Conservation (phyloP, 1,140 invertebrate species). For the Varroa destructor region DNA sequence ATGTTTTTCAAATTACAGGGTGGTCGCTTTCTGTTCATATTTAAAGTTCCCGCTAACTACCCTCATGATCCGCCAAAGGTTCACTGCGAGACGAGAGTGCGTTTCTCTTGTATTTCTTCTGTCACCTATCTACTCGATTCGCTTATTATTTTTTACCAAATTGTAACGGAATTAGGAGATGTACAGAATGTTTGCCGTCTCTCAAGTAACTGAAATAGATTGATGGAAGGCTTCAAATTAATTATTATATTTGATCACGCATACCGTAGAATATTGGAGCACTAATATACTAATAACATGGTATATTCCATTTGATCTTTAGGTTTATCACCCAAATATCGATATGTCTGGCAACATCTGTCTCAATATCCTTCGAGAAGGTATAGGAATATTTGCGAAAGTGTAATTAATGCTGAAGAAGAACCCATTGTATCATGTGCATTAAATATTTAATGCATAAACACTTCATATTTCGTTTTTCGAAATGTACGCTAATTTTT, state of each 20-base stretch:
- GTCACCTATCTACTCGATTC: too few species aligned
- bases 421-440: too few species aligned
- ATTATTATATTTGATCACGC: too few species aligned
- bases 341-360: constrained; percentile 89
- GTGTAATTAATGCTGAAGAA: not conserved
- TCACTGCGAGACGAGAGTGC: constrained; percentile 57
- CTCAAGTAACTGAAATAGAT: too few species aligned
- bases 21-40: constrained; percentile 88
- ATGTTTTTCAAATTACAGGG: constrained; percentile 60
- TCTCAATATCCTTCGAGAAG: constrained; percentile 62
- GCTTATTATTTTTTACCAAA: too few species aligned
- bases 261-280: too few species aligned
- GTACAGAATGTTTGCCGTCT: too few species aligned
- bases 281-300: too few species aligned
- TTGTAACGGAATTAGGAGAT: too few species aligned
- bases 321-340: constrained; percentile 89
- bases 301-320: constrained; percentile 35
- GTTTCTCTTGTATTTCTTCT: constrained; percentile 28
- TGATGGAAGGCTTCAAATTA: too few species aligned
- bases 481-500: not conserved
- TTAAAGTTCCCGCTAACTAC: constrained; percentile 92
- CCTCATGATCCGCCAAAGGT: constrained; percentile 92
- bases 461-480: too few species aligned
- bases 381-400: constrained; percentile 20
- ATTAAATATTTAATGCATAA: too few species aligned